These are phyloP conservation scores for Orbicella faveolata DNA, from an alignment of 64 coral and sea anemone genomes.

Conservation along the genomic window DNA sequence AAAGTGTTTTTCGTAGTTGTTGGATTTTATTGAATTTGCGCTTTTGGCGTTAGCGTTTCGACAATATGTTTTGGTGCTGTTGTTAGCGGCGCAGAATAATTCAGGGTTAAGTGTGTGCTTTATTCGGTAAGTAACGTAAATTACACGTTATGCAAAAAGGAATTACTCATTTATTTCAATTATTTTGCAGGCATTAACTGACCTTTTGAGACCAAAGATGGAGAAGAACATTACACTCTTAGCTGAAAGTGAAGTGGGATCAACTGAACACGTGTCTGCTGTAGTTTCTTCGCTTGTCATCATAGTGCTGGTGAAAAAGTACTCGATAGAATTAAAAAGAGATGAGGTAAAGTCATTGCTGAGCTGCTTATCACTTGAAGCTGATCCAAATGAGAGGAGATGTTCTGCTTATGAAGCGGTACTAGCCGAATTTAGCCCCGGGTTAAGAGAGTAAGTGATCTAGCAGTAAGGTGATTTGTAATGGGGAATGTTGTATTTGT, in stretches of 20 bases:
- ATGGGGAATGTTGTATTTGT: no score
- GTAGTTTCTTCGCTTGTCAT: constrained; percentile 15
- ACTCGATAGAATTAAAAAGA: background rate
- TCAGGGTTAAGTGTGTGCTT: no score
- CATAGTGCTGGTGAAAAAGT: background rate
- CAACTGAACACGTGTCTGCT: background rate
- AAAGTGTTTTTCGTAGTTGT: no score
- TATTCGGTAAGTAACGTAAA: no score
- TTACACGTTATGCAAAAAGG: no score
- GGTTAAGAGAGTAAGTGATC: constrained; percentile 1
- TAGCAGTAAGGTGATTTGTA: no score
- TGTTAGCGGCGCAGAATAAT: no score
- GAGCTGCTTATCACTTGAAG: constrained; percentile 13
- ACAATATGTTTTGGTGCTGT: no score
- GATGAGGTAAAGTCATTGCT: background rate
- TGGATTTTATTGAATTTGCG: no score
- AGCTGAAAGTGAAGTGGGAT: background rate
- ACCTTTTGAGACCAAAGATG: background rate
- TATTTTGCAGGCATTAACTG: background rate
- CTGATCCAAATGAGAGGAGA: background rate
- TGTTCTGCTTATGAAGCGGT: background rate
- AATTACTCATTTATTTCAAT: no score
- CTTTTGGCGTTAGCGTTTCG: no score
- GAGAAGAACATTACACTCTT: background rate
- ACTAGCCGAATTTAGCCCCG: background rate